These are phyloP conservation scores for Corapipo altera DNA, from an alignment of 2,113 vertebrate genomes.

Conservation along the genomic window DNA sequence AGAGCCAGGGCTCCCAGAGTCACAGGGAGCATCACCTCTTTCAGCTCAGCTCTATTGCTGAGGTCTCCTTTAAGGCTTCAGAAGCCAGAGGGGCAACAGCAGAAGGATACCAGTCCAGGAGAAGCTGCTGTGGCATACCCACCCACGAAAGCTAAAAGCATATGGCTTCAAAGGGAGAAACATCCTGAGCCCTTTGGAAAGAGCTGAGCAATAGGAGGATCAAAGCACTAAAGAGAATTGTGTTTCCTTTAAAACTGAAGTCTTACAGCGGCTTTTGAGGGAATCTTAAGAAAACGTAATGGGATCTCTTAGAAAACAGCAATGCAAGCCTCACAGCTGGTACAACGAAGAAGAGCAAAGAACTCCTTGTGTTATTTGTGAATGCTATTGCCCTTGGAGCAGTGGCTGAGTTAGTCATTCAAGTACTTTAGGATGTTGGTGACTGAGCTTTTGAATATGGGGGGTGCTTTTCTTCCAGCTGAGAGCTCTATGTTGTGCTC, in stretches of 20 bases:
- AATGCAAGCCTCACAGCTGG: not conserved
- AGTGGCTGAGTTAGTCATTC: not conserved
- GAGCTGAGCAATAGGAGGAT: not conserved
- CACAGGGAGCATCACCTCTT: not conserved
- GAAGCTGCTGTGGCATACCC: not conserved
- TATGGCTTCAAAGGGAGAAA: not conserved
- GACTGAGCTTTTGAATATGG: not conserved
- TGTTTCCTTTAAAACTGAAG: constrained; percentile 3
- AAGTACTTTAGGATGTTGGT: not conserved
- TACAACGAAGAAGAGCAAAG: not conserved
- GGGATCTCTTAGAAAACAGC: constrained; percentile 3
- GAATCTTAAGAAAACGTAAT: not conserved
- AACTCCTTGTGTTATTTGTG: not conserved
- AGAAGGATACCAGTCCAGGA: not conserved
- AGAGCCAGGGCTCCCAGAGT: not conserved
- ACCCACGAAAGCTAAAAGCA: not conserved
- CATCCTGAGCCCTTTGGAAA: not conserved
- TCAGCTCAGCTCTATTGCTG: not conserved
- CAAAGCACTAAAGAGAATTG: constrained; percentile 2
- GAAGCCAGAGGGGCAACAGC: not conserved
- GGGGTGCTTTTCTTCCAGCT: not conserved
- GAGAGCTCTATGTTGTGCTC: not conserved
- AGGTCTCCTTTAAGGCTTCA: not conserved
- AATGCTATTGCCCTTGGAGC: not conserved
- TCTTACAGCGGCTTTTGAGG: constrained; percentile 16